Base-by-base conservation (phyloP, 2,797 vertebrate genomes). In the Sebastes ruberrimus region DNA sequence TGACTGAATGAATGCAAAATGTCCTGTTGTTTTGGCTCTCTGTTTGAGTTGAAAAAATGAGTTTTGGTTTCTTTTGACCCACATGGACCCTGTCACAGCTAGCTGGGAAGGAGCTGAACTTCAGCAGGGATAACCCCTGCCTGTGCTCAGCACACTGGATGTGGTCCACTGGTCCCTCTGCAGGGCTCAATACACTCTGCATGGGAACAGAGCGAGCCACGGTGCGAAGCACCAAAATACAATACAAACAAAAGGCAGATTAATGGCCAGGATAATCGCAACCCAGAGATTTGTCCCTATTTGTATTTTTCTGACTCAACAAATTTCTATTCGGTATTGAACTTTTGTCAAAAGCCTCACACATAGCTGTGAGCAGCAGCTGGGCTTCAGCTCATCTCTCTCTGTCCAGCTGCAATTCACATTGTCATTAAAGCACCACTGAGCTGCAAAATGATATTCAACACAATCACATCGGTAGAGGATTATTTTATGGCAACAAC, bases 231-330 rank as follows among this genome's bases (percentile, higher is more conserved):
- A 71, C 63, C 71, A 67, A 78, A 82, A 86, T 77, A 88, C 82
- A 90, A 87, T 87, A 77, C 82, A 89, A 91, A 93, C 91, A 94
- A 94, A 89, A 88, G 80, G 79, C 81, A 88, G 91, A 94, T 93
- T 92, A 93, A 91, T 89, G 79, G 80, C 25, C 16, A 63, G 87
- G 81, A 90, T 90, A 83, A 91, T 90, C 81, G 63, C 82, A 91
- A 87, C 64, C 66, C 49, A 74, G 80, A 89, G 87, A 91, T 88
- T 85, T 88, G 77, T 85, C 72, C 65, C 72, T 67, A 46, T 88
- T 88, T 89, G 69, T 73, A 59, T 78, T 86, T 90, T 91, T 87
- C 81, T 87, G 71, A 74, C 64, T 86, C 76, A 81, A 86, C 86
- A 74, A 53, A 74, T 89, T 83, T 90, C 73, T 73, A 66, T 53